Percentiles rank a stretch among this genome's conserved stretches.
Conservation (phyloP, 2,797 vertebrate genomes). For the Tragelaphus eurycerus region DNA sequence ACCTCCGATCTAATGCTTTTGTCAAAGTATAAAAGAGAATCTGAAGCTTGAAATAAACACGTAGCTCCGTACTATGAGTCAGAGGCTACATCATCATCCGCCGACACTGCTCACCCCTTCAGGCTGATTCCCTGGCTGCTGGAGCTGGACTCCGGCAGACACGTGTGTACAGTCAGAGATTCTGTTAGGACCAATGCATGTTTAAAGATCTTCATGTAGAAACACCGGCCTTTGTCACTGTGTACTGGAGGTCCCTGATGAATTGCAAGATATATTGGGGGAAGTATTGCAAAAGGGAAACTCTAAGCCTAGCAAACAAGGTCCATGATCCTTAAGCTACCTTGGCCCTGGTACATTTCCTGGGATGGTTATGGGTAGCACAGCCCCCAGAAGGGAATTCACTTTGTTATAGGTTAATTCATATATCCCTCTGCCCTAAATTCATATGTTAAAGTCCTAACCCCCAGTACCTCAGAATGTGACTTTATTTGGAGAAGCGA, state of each 20-base stretch:
- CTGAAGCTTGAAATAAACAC: too few species aligned
- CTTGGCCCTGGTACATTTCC: not conserved
- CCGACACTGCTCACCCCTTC: too few species aligned
- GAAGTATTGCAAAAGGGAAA: not conserved
- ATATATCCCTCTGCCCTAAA: too few species aligned
- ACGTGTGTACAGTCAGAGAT: not conserved
- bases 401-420: not conserved
- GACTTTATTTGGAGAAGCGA: not conserved
- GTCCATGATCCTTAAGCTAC: not conserved
- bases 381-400: not conserved
- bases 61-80: too few species aligned
- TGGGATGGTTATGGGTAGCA: not conserved
- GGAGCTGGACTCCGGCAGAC: too few species aligned
- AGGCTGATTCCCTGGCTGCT: too few species aligned
- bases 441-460: not conserved
- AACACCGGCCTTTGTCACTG: not conserved
- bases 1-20: too few species aligned
- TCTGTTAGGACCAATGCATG: not conserved
- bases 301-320: not conserved
- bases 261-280: not conserved
- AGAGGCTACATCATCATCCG: too few species aligned
- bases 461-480: not conserved
- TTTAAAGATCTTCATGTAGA: not conserved
- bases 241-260: too few species aligned
- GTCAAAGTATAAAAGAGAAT: too few species aligned